These are phyloP conservation scores for Archips crataeganus DNA, from an alignment of 2,888 invertebrate genomes.

Conservation along the genomic window DNA sequence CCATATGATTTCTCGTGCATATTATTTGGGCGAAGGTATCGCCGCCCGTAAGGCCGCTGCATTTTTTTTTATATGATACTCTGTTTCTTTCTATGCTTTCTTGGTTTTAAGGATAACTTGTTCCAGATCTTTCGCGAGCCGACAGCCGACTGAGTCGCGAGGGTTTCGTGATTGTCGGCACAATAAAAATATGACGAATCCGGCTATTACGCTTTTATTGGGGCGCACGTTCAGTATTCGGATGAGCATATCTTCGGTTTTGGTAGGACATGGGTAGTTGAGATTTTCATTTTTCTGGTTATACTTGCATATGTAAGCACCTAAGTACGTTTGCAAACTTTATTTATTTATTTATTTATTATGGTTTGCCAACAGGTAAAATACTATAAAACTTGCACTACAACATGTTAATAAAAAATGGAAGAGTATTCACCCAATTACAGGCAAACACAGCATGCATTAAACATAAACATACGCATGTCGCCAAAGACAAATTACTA, in stretches of 20 bases:
- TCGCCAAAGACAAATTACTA: no score
- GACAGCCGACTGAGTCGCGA: slow-evolving; percentile 25
- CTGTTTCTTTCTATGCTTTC: neutral
- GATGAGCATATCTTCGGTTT: slow-evolving; percentile 22
- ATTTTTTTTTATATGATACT: slow-evolving; percentile 53
- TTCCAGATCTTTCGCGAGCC: slow-evolving; percentile 26
- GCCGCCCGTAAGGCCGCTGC: slow-evolving; percentile 75
- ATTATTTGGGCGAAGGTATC: slow-evolving; percentile 69
- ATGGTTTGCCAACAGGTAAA: no score
- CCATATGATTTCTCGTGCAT: slow-evolving; percentile 72
- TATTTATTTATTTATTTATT: no score
- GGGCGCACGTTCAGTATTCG: slow-evolving; percentile 67
- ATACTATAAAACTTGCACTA: no score
- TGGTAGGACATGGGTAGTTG: slow-evolving; percentile 18
- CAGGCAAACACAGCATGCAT: no score
- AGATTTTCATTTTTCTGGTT: slow-evolving; percentile 48
- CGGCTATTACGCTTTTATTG: slow-evolving; percentile 71
- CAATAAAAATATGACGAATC: slow-evolving; percentile 80
- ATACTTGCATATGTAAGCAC: no score
- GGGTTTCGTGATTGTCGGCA: slow-evolving; percentile 69
- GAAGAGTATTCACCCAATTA: no score
- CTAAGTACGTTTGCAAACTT: no score
- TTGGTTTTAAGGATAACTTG: neutral
- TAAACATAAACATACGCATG: no score
- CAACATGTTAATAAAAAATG: no score